These are phyloP conservation scores for Theretra japonica DNA, from an alignment of 2,888 invertebrate genomes.

Conservation along the genomic window DNA sequence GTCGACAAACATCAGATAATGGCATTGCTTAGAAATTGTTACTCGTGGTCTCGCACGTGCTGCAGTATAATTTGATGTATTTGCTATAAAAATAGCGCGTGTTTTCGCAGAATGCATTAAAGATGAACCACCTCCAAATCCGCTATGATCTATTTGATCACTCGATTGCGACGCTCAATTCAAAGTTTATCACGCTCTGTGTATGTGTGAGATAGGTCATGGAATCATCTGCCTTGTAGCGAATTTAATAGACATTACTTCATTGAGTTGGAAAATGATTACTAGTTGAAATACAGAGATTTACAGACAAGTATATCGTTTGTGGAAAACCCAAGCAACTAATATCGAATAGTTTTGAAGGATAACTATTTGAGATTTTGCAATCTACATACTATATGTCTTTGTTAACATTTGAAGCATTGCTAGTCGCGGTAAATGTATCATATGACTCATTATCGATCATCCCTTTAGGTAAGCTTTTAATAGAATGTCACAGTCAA, in stretches of 20 bases:
- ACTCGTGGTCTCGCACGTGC: not conserved
- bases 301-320: no score
- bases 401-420: no score
- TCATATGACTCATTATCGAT: not conserved
- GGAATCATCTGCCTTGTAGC: not conserved
- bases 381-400: no score
- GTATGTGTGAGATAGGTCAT: not conserved
- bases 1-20: conserved; percentile 5
- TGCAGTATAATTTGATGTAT: not conserved
- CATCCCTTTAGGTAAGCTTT: not conserved
- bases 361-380: no score
- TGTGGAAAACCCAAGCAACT: no score
- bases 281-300: not conserved
- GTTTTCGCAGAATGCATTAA: not conserved
- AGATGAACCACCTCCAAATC: not conserved
- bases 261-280: not conserved
- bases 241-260: not conserved
- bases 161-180: not conserved
- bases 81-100: not conserved
- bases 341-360: no score
- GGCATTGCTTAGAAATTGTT: conserved; percentile 2
- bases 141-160: not conserved
- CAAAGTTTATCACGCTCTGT: not conserved
- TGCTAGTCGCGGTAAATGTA: no score
- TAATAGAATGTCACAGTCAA: not conserved